These are phyloP conservation scores for Drosophila pseudoananassae DNA, from an alignment of 1,140 invertebrate genomes.

Conservation along the genomic window DNA sequence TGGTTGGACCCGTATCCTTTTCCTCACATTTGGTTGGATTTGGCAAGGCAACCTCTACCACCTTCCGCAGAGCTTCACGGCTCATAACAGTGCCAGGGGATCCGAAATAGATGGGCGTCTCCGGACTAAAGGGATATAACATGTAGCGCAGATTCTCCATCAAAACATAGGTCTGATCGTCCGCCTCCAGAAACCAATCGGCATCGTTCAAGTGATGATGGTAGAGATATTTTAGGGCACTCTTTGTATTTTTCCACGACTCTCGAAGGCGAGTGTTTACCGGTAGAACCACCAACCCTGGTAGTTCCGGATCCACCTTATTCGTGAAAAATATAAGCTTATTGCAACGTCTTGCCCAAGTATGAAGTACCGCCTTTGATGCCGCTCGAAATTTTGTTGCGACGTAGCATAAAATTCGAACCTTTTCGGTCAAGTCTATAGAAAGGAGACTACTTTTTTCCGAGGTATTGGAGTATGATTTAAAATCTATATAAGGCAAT, in stretches of 20 bases:
- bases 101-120: conserved; percentile 92
- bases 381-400: conserved; percentile 86
- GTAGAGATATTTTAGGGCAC: conserved; percentile 94
- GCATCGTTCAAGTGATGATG: conserved; percentile 91
- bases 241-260: conserved; percentile 96
- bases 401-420: conserved; percentile 25
- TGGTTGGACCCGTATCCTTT: conserved; percentile 2
- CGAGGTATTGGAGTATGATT: neutral
- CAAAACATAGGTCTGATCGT: conserved; percentile 96
- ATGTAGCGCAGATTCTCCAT: conserved; percentile 96
- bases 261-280: conserved; percentile 93
- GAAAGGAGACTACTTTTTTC: neutral
- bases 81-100: conserved; percentile 96
- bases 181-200: conserved; percentile 97
- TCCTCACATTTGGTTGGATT: conserved; percentile 14
- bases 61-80: conserved; percentile 85
- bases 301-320: conserved; percentile 86
- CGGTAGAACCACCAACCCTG: conserved; percentile 87
- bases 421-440: conserved; percentile 8
- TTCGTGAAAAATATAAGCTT: conserved; percentile 94
- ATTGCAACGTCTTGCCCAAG: conserved; percentile 97
- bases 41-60: conserved; percentile 9
- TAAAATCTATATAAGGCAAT: conserved; percentile 1
- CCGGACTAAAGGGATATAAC: conserved; percentile 89
- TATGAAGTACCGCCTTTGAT: conserved; percentile 95